phyloP scores from a whole-genome alignment of 1,140 invertebrate species.

The Drosophila ananassae region DNA sequence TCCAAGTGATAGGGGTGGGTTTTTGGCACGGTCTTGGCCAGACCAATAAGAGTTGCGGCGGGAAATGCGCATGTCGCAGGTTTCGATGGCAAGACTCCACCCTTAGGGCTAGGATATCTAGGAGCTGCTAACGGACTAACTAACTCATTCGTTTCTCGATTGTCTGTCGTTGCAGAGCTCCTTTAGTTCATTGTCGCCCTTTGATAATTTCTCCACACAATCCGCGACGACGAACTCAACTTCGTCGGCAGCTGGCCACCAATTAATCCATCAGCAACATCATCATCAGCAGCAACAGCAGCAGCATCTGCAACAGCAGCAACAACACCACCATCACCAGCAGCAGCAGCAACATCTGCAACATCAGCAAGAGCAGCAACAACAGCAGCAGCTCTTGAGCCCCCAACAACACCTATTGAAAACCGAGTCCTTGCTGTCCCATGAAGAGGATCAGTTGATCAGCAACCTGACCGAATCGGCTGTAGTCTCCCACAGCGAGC shows the following conservation, averaged over 20 bases:
- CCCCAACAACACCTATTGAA: conserved; percentile 51
- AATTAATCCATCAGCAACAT: conserved; percentile 46
- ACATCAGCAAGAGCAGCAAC: conserved; percentile 50
- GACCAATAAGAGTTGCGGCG: conserved; percentile 45
- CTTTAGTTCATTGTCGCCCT: conserved; percentile 83
- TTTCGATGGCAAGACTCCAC: conserved; percentile 46
- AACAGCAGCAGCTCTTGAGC: conserved; percentile 40
- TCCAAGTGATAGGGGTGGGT: conserved; percentile 45
- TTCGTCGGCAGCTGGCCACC: conserved; percentile 47
- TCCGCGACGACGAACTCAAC: conserved; percentile 60
- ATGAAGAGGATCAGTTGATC: conserved; percentile 78
- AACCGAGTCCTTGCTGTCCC: conserved; percentile 65
- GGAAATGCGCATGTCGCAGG: conserved; percentile 60
- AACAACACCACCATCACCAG: conserved; percentile 31
- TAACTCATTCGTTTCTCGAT: conserved; percentile 59
- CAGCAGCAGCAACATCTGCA: conserved; percentile 56
- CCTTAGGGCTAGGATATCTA: conserved; percentile 36
- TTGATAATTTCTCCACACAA: conserved; percentile 81
- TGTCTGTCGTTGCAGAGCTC: conserved; percentile 77
- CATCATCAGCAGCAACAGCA: conserved; percentile 34
- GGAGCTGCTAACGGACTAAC: neutral
- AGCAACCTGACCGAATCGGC: conserved; percentile 73
- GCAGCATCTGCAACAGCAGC: conserved; percentile 40
- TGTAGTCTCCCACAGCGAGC: conserved; percentile 68
- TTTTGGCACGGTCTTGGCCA: conserved; percentile 24